Base-by-base conservation (phyloP, 2,113 vertebrate species). In the Onychostruthus taczanowskii region DNA sequence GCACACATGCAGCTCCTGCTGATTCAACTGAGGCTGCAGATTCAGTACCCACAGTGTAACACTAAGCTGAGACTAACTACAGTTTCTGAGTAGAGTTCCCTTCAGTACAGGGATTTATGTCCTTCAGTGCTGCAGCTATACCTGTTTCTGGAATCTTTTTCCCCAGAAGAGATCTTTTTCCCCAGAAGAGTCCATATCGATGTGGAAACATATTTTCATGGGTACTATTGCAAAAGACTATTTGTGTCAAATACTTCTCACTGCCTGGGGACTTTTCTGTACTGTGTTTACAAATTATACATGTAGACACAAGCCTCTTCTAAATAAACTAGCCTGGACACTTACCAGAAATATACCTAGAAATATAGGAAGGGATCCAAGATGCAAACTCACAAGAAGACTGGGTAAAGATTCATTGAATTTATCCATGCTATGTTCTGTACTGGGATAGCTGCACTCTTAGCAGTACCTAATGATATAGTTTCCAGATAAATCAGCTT, bases 1-100 rank as follows among this genome's bases (percentile, higher is more conserved):
- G 75, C 50, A 72, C 75, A 90, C 63, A 92, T 56, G 56, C 68
- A 90, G 26, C 61, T 96, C 79, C 95, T 94, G 92, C 84, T 95
- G 93, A 52, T 79, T 94, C 78, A 88, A 30, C 46, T 39, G 73
- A 85, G 50, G 50, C 64, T 93, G 55, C 33, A 87, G 72, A 93
- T 61, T 91, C 72, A 59, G 67, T 93, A 11, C 50, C 64, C 22
- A 21, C 30, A 66, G 58, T 31, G 43, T 87, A 93, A 10, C 17
- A 47, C 24, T 76, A 87, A 79, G 23, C 16, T 52, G 50, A 73
- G n/a, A 73, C 28, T 73, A 83, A 80, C 26, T 58, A 70, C 59
- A 86, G 19, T 86, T 90, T 95, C 78, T 89, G 81, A 67, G 70
- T 6, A 83, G 43, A 77, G 13, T 22, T 87, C 39, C 8, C 21